Evolutionary conservation across 2,888 invertebrate species (phyloP), one percentile per base, ranked within the genome.

Genomic region (Brassicogethes aeneus): DNA sequence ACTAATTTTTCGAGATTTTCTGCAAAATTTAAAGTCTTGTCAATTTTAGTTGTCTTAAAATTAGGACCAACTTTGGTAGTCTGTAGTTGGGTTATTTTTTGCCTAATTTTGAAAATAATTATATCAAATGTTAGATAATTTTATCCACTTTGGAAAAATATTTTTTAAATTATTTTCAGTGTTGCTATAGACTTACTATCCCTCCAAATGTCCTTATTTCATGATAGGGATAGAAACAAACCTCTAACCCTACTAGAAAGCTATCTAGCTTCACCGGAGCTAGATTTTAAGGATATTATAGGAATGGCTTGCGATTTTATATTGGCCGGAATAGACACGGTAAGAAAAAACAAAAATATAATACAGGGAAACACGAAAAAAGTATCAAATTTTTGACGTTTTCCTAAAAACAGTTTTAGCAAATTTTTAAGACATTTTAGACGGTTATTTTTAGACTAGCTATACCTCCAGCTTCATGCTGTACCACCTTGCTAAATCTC

Each of bases 321-420:
- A 15, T 73, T 92, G 60, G 92, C 89, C 38, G 88, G 90, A 41
- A 80, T 91, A 41, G 91, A 92, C 60, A 92, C 92, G 45, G 86
- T 85, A 70, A 69, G 69, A 59, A 38, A 34, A 7, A 30, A 31
- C 32, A 34, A 23, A 29, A 16, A 30, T 33, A 34, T 17, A n/a
- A n/a, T n/a, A n/a, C n/a, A n/a, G n/a, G n/a, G n/a, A n/a, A n/a
- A n/a, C 10, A 10, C 23, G 23, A 7, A 23, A 23, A 10, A 10
- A 10, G 23, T 23, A 7, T 23, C 23, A 5, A 10, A 5, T n/a
- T 15, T 37, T 23, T 15, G 7, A 12, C 3, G 8, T 34, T 7
- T 29, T 16, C 10, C 12, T 23, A 23, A 43, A 29, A 16, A 17
- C 13, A 17, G 5, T 2, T 3, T 15, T n/a, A 34, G 23, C 23